phyloP scores from a whole-genome alignment of 23 tunicate genomes.

The Diplosoma virens region DNA sequence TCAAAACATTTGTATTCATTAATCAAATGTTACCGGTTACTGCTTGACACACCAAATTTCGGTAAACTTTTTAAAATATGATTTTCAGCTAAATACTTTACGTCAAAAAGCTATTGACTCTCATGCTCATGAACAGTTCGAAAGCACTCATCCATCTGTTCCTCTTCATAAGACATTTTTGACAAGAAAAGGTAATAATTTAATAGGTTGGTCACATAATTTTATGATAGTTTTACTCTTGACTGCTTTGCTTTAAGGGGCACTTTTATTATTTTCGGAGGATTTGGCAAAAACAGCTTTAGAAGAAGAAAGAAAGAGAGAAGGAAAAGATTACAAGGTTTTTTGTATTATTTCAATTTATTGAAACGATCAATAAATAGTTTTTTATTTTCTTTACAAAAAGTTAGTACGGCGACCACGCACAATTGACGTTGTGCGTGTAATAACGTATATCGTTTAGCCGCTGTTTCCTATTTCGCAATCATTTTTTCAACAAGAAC shows the following conservation, averaged over 20 bases:
- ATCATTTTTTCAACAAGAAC: too few relatives aligned
- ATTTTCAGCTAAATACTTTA: constrained; percentile 4
- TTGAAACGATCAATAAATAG: too few relatives aligned
- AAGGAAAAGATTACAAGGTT: background rate
- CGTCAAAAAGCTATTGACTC: background rate
- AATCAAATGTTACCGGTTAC: too few relatives aligned
- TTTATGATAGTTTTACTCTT: background rate
- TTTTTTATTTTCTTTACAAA: too few relatives aligned
- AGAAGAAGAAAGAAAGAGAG: constrained; percentile 54
- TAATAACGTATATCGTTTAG: too few relatives aligned
- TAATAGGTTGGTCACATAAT: background rate
- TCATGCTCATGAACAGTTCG: background rate
- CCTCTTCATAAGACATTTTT: constrained; percentile 87
- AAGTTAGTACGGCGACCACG: too few relatives aligned
- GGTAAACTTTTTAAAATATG: too few relatives aligned
- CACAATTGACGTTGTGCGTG: too few relatives aligned
- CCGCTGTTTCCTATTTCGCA: too few relatives aligned
- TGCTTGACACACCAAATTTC: too few relatives aligned
- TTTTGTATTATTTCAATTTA: too few relatives aligned
- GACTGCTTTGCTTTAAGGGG: constrained; percentile 35
- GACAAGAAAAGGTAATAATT: constrained; percentile 74
- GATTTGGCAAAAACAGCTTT: constrained; percentile 69
- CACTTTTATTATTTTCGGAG: constrained; percentile 75
- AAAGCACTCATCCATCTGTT: background rate
- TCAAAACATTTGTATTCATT: too few relatives aligned